Conservation (phyloP, 2,888 invertebrate genomes). For the Adelognathus sp. region DNA sequence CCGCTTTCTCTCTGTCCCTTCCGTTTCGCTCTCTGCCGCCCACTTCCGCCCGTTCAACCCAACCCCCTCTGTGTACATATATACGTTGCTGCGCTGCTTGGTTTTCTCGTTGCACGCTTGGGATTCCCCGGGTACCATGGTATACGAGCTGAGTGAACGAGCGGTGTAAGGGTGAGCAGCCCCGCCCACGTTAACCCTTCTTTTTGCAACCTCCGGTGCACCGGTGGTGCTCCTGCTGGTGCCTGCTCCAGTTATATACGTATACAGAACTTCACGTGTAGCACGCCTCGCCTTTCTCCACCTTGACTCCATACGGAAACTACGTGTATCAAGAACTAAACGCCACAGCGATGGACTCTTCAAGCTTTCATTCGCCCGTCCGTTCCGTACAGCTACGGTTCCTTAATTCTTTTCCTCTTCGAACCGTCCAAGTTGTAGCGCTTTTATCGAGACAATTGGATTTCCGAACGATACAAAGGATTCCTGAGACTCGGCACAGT, state of each 20-base stretch:
- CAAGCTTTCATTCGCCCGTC: neutral
- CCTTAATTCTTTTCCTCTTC: neutral
- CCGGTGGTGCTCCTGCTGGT: slow-evolving; percentile 37
- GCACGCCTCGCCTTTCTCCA: slow-evolving; percentile 38
- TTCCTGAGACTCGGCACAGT: neutral
- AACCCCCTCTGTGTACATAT: no score
- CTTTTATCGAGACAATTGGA: neutral
- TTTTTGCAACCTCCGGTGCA: slow-evolving; percentile 51
- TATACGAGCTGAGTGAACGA: slow-evolving; percentile 50
- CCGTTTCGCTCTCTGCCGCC: slow-evolving; percentile 51
- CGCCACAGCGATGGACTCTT: neutral
- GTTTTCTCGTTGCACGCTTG: slow-evolving; percentile 54
- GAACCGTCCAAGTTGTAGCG: neutral
- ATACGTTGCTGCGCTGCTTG: slow-evolving; percentile 50
- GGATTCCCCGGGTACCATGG: slow-evolving; percentile 53
- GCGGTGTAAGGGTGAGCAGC: slow-evolving; percentile 56
- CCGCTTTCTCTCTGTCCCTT: slow-evolving; percentile 46
- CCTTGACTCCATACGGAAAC: neutral
- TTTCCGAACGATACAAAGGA: neutral
- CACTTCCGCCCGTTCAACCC: slow-evolving; percentile 46
- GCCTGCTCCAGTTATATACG: slow-evolving; percentile 24
- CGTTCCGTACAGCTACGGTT: neutral
- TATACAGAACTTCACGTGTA: slow-evolving; percentile 40
- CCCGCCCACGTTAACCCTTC: slow-evolving; percentile 60
- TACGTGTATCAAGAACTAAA: neutral